Evolutionary conservation across 2,888 invertebrate genomes (phyloP), one percentile per base, ranked within the genome.

Genomic region (Parnassius mnemosyne): DNA sequence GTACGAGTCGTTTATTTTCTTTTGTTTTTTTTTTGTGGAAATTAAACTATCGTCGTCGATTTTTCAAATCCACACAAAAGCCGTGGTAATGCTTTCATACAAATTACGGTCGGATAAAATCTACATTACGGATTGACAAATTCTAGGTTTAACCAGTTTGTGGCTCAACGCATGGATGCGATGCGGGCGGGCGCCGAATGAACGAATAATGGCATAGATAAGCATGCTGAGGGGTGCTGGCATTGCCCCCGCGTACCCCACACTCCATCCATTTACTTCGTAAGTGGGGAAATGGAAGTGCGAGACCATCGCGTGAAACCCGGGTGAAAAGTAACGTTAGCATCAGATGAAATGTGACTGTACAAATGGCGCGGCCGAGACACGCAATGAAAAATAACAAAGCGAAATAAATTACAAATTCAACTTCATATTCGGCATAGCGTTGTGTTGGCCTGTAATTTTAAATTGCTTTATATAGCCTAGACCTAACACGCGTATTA

Each of bases 301-400:
- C 71, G 71, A 72, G 71, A 73, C 70, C 61, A 61, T 60, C 63
- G 65, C 61, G 65, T 76, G 72, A 74, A 79, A 10, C 52, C 53
- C 53, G 43, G 53, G 10, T 62, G 43, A 62, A 57, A 77, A 74
- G 72, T 76, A 74, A 71, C 68, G 66, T 68, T 66, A 60, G 66
- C 66, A 66, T 68, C 69, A 69, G 69, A 73, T 76, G 73, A 80
- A 81, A 75, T 78, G 76, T 76, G 71, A 74, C 73, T 72, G 62
- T 69, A 78, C 75, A 78, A 80, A 81, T 75, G 71, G 71, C 63
- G 68, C 66, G 68, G 66, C 71, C 71, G 75, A 76, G 77, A 76
- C 75, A 56, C 44, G 75, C 76, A 70, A 80, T 78, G 78, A 78
- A 81, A 83, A 79, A 80, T 81, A 75, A 82, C 80, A 80, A 83